Conservation (phyloP, 2,888 invertebrate species). For the Muschampia plurimacula region DNA sequence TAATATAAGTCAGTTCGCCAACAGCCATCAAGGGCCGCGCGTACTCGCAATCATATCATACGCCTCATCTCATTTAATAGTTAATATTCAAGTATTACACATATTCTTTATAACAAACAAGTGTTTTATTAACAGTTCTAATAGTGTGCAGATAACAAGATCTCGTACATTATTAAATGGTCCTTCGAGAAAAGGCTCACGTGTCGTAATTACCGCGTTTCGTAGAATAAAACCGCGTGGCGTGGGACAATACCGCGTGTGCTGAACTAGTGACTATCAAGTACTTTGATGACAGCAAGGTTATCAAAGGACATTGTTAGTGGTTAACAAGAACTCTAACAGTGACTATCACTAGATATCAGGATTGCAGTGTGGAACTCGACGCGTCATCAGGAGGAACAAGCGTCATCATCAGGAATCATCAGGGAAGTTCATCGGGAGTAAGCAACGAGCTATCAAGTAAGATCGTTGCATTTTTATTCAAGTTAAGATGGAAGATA, state of each 20-base stretch:
- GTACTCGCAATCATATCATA: background rate
- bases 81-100: background rate
- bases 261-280: conserved; percentile 6
- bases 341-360: background rate
- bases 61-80: conserved; percentile 3
- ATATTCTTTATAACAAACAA: background rate
- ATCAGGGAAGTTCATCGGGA: background rate
- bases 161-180: conserved; percentile 14
- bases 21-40: too few relatives aligned
- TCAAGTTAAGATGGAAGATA: background rate
- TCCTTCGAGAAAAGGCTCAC: conserved; percentile 7
- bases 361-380: background rate
- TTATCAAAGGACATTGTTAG: background rate
- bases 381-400: background rate
- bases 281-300: background rate
- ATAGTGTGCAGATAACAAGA: conserved; percentile 8
- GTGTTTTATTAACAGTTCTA: conserved; percentile 9
- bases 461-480: conserved; percentile 1
- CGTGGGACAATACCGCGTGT: conserved; percentile 1
- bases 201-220: conserved; percentile 7
- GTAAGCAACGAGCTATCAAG: background rate
- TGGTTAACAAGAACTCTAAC: background rate
- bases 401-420: background rate
- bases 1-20: background rate
- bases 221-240: conserved; percentile 7